Conservation (phyloP, 2,888 invertebrate genomes). For the Callimorpha dominula region DNA sequence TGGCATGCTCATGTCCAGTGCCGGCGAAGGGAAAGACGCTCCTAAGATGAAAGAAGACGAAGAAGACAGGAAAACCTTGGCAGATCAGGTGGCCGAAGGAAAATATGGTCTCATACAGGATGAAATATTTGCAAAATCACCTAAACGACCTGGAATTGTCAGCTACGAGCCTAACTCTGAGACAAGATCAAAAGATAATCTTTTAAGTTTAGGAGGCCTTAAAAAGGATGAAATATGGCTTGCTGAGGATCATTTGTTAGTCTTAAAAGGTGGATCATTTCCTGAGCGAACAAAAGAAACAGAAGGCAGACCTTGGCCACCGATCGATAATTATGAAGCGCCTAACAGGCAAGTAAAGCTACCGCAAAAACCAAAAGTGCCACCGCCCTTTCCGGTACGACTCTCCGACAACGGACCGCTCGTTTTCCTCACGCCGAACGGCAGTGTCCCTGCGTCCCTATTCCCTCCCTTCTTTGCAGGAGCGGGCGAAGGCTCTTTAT, state of each 20-base stretch:
- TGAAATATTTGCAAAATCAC: conserved; percentile 91
- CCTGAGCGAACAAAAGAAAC: conserved; percentile 84
- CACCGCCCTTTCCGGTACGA: conserved; percentile 97
- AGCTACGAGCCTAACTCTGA: conserved; percentile 94
- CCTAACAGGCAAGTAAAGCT: conserved; percentile 94
- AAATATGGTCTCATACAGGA: conserved; percentile 96
- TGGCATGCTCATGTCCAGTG: conserved; percentile 89
- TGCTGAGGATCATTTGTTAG: conserved; percentile 94
- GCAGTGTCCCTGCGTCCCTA: conserved; percentile 90
- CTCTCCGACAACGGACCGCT: conserved; percentile 94
- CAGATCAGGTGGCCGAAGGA: conserved; percentile 96
- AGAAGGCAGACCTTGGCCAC: conserved; percentile 89
- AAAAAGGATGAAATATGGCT: conserved; percentile 96
- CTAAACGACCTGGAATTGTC: conserved; percentile 92
- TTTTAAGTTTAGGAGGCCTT: conserved; percentile 92
- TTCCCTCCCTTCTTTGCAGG: conserved; percentile 89
- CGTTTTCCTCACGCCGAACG: conserved; percentile 94
- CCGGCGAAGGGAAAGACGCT: conserved; percentile 89
- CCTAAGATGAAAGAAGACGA: conserved; percentile 83
- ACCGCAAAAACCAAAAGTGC: conserved; percentile 93
- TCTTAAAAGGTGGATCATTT: conserved; percentile 92
- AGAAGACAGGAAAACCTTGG: conserved; percentile 93
- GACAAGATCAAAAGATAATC: conserved; percentile 91
- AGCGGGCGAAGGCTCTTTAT: conserved; percentile 85
- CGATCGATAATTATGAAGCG: conserved; percentile 94